Conservation (phyloP, 2,888 invertebrate species). For the Epirrhoe alternata region DNA sequence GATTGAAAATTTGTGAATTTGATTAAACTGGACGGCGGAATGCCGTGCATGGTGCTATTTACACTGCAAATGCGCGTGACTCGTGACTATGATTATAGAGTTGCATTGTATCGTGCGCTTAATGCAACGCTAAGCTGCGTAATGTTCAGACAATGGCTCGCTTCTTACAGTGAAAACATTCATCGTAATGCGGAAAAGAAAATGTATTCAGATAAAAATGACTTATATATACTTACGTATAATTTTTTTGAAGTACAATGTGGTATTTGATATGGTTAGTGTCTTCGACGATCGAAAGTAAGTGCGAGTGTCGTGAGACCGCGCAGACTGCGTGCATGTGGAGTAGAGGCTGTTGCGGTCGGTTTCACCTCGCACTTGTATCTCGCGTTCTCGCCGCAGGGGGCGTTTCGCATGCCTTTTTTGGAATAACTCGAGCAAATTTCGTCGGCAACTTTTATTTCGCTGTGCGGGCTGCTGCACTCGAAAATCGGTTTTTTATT, state of each 20-base stretch:
- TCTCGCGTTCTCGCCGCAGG: constrained; percentile 72
- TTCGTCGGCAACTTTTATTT: constrained; percentile 82
- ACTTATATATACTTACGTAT: constrained; percentile 39
- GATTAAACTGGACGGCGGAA: constrained; percentile 56
- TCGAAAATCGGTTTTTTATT: constrained; percentile 82
- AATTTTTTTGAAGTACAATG: constrained; percentile 19
- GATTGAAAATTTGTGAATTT: constrained; percentile 52
- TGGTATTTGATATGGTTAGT: constrained; percentile 36
- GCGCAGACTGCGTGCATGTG: constrained; percentile 49
- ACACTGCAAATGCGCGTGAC: constrained; percentile 69
- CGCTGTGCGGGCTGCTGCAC: constrained; percentile 77
- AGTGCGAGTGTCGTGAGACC: constrained; percentile 44
- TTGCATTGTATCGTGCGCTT: constrained; percentile 70
- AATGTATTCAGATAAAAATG: constrained; percentile 51
- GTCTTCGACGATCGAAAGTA: constrained; percentile 60
- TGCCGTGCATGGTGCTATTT: constrained; percentile 71
- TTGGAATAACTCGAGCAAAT: constrained; percentile 84
- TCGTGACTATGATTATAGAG: constrained; percentile 74
- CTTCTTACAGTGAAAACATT: constrained; percentile 64
- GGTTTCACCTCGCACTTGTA: constrained; percentile 79
- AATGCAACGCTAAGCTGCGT: constrained; percentile 71
- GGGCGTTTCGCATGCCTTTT: constrained; percentile 79
- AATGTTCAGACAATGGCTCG: constrained; percentile 69
- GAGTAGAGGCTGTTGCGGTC: constrained; percentile 69
- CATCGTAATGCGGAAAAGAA: constrained; percentile 65